Base-by-base conservation (phyloP, 2,888 invertebrate genomes). In the Helicoverpa assulta region DNA sequence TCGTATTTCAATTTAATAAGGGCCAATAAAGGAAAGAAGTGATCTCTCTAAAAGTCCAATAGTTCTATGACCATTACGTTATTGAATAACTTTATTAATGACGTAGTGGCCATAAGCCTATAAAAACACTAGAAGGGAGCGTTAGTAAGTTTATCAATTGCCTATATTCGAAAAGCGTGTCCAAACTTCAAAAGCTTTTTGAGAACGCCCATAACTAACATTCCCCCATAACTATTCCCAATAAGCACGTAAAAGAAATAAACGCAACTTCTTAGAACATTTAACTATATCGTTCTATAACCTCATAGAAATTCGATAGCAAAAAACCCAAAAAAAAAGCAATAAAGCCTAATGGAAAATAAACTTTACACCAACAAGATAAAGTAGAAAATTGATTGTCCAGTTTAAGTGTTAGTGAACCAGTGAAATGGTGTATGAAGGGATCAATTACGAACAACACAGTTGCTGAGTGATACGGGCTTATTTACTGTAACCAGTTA, bases 361-460 rank as follows among this genome's bases (percentile, higher is more conserved):
- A 12, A 57, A 53, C 74, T 62, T 62, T 70, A 69, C 2, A 2
- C 0, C 14, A 52, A 2, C 12, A 3, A 7, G 0, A 54, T 63
- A 70, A n/a, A 65, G 69, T 69, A 60, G 33, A 7, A 60, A 21
- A 56, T 79, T 2, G 8, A 53, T 56, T 70, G 61, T 7, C 53
- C 4, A 12, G 26, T 5, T 60, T 69, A 16, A 65, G 61, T 59
- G 57, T 74, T 62, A 57, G 63, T 54, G 54, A 73, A 65, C 71
- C 79, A 79, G 77, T 80, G 68, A 83, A 82, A 82, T 81, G 67
- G 78, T 80, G 77, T 85, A 82, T 89, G 87, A 85, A 89, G 80
- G 85, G 83, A 90, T 89, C 89, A 90, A 89, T 89, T 90, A 88
- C 87, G 82, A 76, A 80, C 53, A 67, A 77, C 78, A 85, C 78